These are phyloP conservation scores for Hetaerina americana DNA, from an alignment of 1,140 invertebrate genomes.

Conservation along the genomic window DNA sequence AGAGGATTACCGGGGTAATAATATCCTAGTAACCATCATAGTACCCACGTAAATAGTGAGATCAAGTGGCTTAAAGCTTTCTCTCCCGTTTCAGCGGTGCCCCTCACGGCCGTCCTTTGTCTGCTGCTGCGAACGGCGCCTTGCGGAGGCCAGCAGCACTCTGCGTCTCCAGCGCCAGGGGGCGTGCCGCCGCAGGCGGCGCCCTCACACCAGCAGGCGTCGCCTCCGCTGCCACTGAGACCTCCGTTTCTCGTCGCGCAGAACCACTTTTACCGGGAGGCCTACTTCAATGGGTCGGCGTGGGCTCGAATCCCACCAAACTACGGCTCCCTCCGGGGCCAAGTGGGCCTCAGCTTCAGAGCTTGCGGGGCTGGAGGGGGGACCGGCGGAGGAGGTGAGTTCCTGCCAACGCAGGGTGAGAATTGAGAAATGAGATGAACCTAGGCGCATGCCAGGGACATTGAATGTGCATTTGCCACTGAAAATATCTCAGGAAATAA, in stretches of 20 bases:
- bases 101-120: not conserved
- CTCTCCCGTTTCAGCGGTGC: not conserved
- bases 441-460: too few species aligned
- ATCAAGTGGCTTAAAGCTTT: too few species aligned
- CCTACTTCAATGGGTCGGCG: constrained; percentile 65
- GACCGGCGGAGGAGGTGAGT: not conserved
- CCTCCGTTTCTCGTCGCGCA: too few species aligned
- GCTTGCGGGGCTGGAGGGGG: constrained; percentile 43
- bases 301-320: constrained; percentile 47
- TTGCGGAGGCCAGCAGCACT: not conserved
- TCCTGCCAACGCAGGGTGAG: too few species aligned
- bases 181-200: not conserved
- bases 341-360: constrained; percentile 65
- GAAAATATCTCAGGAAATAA: too few species aligned
- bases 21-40: too few species aligned
- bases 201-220: not conserved
- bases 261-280: constrained; percentile 40
- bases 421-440: too few species aligned
- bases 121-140: not conserved
- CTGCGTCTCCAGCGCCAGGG: not conserved
- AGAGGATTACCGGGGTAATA: too few species aligned
- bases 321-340: constrained; percentile 49
- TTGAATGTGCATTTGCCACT: too few species aligned
- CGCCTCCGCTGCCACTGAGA: too few species aligned
- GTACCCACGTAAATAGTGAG: too few species aligned